Base-by-base conservation (phyloP, 2,113 vertebrate species). In the Syngnathus floridae region DNA sequence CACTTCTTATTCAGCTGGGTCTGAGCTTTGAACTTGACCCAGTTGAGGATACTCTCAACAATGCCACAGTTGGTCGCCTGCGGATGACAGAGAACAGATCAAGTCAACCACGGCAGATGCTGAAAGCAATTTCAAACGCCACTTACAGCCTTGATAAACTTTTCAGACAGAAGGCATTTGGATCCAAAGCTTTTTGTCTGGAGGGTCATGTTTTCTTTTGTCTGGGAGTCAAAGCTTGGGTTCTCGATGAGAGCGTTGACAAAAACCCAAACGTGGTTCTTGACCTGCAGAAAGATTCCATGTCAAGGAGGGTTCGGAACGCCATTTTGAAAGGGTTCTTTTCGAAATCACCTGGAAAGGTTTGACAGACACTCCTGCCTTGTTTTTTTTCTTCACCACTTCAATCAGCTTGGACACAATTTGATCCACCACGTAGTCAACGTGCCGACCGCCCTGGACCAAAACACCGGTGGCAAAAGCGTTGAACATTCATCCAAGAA, bases 21-120 rank as follows among this genome's bases (percentile, higher is more conserved):
- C 88, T 99, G 97, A 62, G 96, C 97, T 84, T 99, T 99, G 83
- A 99, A 99, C 91, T 98, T 99, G 60, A 99, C 97, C 97, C 96
- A 99, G 80, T 99, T 99, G 78, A 99, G 89, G 62, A 99, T 99
- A 77, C 95, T 99, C 88, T 99, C 97, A 67, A 99, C 95, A 65
- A 99, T 97, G 63, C 97, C 97, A 86, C 97, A 99, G 87, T 98
- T 98, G 54, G 94, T 98, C 7, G 95, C 95, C 97, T 99, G 77
- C 8, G 31, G 69, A 71, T 4, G 67, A 79, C 66, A 69, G 10
- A 17, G 65, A 7, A 52, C 16, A 49, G 11, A 48, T 1, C 0
- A 21, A 65, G 71, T 11, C 4, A 36, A 2, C 49, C 21, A 26
- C 14, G 19, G 52, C 16, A 59, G 36, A 7, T 36, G 12, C 4